Base-by-base conservation (phyloP, 2,888 invertebrate genomes). In the Eupithecia abbreviata region DNA sequence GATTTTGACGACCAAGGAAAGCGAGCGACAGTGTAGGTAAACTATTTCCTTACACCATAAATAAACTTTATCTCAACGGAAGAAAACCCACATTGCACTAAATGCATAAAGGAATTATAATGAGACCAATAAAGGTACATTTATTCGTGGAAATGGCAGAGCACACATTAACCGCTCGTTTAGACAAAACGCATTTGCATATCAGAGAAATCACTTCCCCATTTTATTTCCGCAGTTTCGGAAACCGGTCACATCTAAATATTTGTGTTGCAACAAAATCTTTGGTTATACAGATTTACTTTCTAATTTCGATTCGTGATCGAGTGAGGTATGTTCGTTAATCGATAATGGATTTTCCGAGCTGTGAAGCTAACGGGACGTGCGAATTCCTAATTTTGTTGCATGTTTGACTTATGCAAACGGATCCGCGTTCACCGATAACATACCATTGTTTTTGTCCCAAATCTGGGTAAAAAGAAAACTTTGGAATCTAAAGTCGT, bases 211-310 rank as follows among this genome's bases (percentile, higher is more conserved):
- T 80, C 81, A 81, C 81, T 80, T 81, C 81, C 82, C 80, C 65
- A 74, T 78, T 71, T 79, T 79, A 82, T 79, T 80, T 82, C 80
- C 81, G 78, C 68, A 71, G 76, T 79, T 72, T 77, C 51, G 76
- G 74, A 81, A 82, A 82, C 82, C 82, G 80, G 82, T 82, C 75
- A 62, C 77, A 81, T 82, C 81, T 81, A 81, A 82, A 82, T 82
- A 81, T 81, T 79, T 80, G 80, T 80, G 79, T 79, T 76, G 78
- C 75, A 77, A 78, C 79, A 71, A 81, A 82, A 80, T 79, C 76
- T 76, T 80, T 77, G 75, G 79, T 77, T 79, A 74, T 72, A 73
- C 66, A 74, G 77, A 80, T 77, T 65, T 70, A 81, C 82, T 82
- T 82, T 82, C 82, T 81, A 81, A 81, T 80, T 77, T 65, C 13